Evolutionary conservation across 2,797 vertebrate genomes (phyloP), one percentile per base, ranked within the genome.

Genomic region (Kryptopterus vitreolus): DNA sequence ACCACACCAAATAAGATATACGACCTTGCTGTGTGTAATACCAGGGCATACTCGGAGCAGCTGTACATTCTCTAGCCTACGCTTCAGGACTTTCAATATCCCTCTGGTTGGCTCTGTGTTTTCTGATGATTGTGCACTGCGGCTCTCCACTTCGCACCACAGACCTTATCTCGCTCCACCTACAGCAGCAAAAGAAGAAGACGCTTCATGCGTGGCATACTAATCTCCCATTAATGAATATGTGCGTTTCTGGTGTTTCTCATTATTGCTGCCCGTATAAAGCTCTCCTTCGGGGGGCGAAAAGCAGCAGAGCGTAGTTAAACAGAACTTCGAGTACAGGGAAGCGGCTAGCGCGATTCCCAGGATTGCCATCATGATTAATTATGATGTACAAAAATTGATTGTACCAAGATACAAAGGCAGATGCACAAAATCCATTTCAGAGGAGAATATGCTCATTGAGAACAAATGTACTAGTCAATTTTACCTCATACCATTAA

Each of bases 171-270:
- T 82, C 11, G 55, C 81, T 78, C 71, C 81, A 79, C 76, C 81
- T 82, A 82, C 71, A 79, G 55, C 77, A 82, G 81, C 63, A 46
- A 48, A 48, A 62, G 80, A 63, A 38, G 80, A 81, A 31, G 46
- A 48, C 77, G 73, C 77, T 76, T 75, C 81, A 82, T 79, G 77
- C 71, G 12, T 75, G 55, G 81, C 81, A 79, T 82, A 79, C 81
- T 82, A 82, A 82, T 82, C 77, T 82, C 77, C 55, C 20, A 79
- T 82, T 82, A 82, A 79, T 82, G 81, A 79, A 82, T 82, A 82
- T 76, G 81, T 79, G 77, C 58, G 55, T 82, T 79, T 82, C 81
- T 55, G 65, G 75, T 33, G 43, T 70, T 74, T 74, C 77, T 82
- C 77, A 82, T 82, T 82, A 82, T 62, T 82, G 71, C 81, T 69